Base-by-base conservation (phyloP, 1,140 invertebrate genomes). In the Bombyx mandarina region DNA sequence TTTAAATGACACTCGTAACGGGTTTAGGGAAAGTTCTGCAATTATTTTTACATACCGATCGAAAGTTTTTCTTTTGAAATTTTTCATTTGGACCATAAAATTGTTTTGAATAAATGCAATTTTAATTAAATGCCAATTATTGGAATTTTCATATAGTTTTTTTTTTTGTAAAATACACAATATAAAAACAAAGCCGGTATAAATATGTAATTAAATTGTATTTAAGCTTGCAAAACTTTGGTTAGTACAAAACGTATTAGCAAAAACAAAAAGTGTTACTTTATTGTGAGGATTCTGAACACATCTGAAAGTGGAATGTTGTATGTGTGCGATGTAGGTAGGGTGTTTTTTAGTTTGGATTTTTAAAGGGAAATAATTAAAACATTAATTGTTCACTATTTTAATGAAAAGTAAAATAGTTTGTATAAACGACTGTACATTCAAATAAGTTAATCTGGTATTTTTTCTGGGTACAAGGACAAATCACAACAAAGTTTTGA, bases 171-270 rank as follows among this genome's bases (percentile, higher is more conserved):
- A 18, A 18, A 18, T 18, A 18, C 12, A 18, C 12, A 18, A 18
- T 18, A 18, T 18, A 18, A 18, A 18, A 18, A 18, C 12, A 35
- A 51, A 51, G 18, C 50, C 7, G 50, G 26, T 7, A 7, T 47
- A 47, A 47, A 47, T 12, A 47, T 10, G 45, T 26, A 51, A 35
- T 35, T 9, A 7, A 51, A 51, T 51, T 51, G 7, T 50, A 54
- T 57, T 62, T 51, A 60, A 66, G 61, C 69, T 82, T 81, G 79
- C 82, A 80, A 82, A 82, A 84, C 79, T 76, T 71, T 73, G 1
- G 42, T 52, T 69, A 57, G 47, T 35, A 53, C 42, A 48, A 62
- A 63, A 64, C 51, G 35, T 69, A 75, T 79, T 75, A 78, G 69
- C 55, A 66, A 73, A 71, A 56, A 56, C 54, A 56, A 22, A 44